phyloP scores from a whole-genome alignment of 2,797 vertebrate genomes.

The Peromyscus attwateri region DNA sequence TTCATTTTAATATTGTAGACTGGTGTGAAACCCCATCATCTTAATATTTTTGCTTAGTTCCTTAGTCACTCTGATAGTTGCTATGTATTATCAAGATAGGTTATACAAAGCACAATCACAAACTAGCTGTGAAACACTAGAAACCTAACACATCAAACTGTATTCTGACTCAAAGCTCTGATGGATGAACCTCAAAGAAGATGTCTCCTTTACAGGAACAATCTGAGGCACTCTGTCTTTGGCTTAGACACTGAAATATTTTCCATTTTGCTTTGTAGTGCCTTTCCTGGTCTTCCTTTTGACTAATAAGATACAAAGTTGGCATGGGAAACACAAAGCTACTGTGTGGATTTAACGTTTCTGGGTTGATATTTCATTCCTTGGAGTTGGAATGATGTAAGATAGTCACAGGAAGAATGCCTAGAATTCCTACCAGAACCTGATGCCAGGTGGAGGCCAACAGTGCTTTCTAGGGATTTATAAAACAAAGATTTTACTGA shows the following conservation, averaged over 20 bases:
- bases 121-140: neutral
- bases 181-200: neutral
- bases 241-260: neutral
- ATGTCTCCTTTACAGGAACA: neutral
- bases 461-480: neutral
- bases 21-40: neutral
- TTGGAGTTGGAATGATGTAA: neutral
- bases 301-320: neutral
- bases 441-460: neutral
- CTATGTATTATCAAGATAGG: neutral
- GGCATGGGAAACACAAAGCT: neutral
- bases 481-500: neutral
- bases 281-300: neutral
- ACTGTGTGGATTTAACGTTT: neutral
- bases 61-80: neutral
- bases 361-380: neutral
- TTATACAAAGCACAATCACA: neutral
- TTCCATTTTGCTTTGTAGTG: neutral
- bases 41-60: neutral
- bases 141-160: neutral
- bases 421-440: neutral
- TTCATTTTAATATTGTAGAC: neutral
- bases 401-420: neutral
- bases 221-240: neutral
- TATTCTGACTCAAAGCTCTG: neutral